Conservation (phyloP, 2,113 vertebrate species). For the Vidua macroura region DNA sequence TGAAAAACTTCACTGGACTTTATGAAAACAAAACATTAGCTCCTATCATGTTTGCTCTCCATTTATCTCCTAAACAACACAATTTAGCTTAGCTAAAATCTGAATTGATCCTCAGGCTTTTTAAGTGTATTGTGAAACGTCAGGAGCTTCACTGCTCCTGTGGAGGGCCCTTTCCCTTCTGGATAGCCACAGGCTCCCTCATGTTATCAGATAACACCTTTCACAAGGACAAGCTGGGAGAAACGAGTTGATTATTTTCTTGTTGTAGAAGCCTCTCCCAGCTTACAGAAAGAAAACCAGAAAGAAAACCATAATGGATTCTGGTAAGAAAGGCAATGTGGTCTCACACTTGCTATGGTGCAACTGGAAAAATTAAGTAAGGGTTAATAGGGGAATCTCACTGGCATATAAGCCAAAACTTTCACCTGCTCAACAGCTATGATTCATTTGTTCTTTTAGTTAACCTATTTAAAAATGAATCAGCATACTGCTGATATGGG, state of each 20-base stretch:
- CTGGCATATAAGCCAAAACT: background rate
- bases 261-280: background rate
- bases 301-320: background rate
- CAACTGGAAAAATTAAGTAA: background rate
- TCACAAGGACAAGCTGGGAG: background rate
- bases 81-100: background rate
- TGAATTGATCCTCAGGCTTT: background rate
- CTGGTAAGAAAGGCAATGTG: background rate
- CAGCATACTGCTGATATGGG: background rate
- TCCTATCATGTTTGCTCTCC: background rate
- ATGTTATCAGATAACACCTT: background rate
- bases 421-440: background rate
- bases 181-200: background rate
- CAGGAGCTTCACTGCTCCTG: background rate
- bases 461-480: background rate
- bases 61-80: background rate
- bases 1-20: conserved; percentile 43
- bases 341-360: background rate
- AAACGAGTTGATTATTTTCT: background rate
- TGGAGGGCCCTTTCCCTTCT: background rate
- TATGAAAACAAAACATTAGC: conserved; percentile 13
- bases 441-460: background rate
- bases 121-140: background rate
- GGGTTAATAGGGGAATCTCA: background rate
- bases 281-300: background rate